A percentile compares a stretch with the other conserved stretches of the same genome.
phyloP scores from a whole-genome alignment of 2,113 vertebrate species.

The Chinchilla lanigera region DNA sequence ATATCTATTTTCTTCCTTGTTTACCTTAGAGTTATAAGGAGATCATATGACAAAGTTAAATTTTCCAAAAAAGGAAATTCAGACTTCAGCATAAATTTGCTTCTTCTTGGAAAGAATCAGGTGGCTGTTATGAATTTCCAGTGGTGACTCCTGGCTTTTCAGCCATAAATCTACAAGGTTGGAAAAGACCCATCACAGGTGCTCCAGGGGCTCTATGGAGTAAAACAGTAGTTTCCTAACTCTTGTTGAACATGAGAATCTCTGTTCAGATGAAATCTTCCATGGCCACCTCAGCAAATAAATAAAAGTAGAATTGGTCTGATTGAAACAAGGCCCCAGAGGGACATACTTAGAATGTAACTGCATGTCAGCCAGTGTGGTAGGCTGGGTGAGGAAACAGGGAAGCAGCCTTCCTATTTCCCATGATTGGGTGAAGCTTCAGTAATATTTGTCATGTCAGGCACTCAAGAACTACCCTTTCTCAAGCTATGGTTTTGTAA shows the following conservation, averaged over 20 bases:
- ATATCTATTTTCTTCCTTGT: not conserved
- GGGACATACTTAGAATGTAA: not conserved
- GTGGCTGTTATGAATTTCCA: constrained; percentile 32
- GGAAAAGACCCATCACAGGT: not conserved
- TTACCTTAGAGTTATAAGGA: constrained; percentile 38
- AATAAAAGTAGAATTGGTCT: not conserved
- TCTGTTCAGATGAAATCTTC: constrained; percentile 47
- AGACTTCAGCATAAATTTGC: not conserved
- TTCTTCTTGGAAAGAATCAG: not conserved
- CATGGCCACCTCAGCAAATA: not conserved
- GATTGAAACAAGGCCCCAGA: not conserved
- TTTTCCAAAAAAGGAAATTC: constrained; percentile 48
- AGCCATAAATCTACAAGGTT: not conserved
- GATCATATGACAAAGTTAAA: not conserved
- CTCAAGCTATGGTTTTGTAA: not conserved
- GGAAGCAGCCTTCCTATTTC: not conserved
- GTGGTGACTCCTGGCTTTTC: constrained; percentile 20
- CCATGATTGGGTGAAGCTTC: not conserved
- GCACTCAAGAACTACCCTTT: not conserved
- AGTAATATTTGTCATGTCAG: not conserved
- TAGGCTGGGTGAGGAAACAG: not conserved
- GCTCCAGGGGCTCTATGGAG: not conserved
- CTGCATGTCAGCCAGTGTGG: not conserved
- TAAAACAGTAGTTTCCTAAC: not conserved
- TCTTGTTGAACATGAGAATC: not conserved